Evolutionary conservation across 2,888 invertebrate genomes (phyloP).

Genomic region (Callimorpha dominula): DNA sequence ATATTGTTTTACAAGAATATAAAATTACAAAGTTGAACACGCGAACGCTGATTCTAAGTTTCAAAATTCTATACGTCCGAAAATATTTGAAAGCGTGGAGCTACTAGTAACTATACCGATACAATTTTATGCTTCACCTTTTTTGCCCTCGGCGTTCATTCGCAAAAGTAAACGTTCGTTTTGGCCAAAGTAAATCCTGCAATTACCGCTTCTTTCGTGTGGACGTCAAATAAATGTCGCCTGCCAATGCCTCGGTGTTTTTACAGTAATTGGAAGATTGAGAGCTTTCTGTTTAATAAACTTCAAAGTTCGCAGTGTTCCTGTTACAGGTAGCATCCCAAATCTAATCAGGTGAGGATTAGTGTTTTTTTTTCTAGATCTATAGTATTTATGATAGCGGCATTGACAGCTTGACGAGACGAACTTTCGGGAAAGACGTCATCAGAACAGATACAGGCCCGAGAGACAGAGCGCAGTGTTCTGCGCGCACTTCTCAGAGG

Average conservation of each 20-base stretch:
- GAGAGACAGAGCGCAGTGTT: no score
- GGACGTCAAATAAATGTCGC: slow-evolving; percentile 35
- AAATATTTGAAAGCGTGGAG: slow-evolving; percentile 27
- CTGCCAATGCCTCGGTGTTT: slow-evolving; percentile 13
- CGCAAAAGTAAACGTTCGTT: slow-evolving; percentile 41
- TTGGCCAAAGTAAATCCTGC: slow-evolving; percentile 49
- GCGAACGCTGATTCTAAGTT: not conserved
- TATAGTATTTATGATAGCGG: no score
- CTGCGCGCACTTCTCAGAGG: no score
- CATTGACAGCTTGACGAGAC: no score
- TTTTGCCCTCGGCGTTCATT: slow-evolving; percentile 40
- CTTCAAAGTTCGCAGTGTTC: not conserved
- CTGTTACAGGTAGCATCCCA: no score
- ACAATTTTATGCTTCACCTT: slow-evolving; percentile 51
- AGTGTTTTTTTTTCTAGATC: no score
- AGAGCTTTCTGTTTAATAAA: slow-evolving; percentile 1
- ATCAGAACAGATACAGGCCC: no score
- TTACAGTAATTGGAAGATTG: not conserved
- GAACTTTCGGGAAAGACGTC: no score
- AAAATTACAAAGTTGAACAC: not conserved
- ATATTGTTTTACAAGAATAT: not conserved
- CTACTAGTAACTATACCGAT: slow-evolving; percentile 43
- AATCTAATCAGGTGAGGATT: no score
- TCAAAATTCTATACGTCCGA: slow-evolving; percentile 11
- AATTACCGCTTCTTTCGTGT: slow-evolving; percentile 39